A percentile compares a stretch with the other conserved stretches of the same genome.
Evolutionary conservation across 2,797 vertebrate genomes (phyloP).

Genomic region (Sebastes cheni): DNA sequence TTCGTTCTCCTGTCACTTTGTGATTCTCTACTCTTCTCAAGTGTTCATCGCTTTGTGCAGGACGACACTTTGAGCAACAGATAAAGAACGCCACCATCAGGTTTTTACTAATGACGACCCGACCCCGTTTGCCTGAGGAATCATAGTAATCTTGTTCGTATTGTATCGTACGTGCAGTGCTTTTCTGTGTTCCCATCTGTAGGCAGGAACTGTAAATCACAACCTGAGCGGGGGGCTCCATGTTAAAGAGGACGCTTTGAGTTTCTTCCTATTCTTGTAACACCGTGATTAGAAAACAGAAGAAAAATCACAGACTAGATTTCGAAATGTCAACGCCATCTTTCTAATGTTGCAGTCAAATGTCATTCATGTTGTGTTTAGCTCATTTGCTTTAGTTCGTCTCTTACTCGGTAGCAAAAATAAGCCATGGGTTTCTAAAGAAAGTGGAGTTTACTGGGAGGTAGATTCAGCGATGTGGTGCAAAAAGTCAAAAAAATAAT

Average conservation of each 20-base stretch:
- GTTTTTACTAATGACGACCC: conserved; percentile 16
- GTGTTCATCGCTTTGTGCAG: conserved; percentile 4
- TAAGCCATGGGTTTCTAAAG: conserved; percentile 59
- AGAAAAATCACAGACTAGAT: neutral
- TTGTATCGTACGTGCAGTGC: conserved; percentile 52
- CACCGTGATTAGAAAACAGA: neutral
- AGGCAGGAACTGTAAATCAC: conserved; percentile 17
- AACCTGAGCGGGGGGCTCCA: neutral
- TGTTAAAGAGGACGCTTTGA: neutral
- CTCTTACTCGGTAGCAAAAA: conserved; percentile 52
- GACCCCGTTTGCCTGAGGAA: conserved; percentile 18
- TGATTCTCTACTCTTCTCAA: neutral
- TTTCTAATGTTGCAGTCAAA: neutral
- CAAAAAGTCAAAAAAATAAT: neutral
- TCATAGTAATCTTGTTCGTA: conserved; percentile 51
- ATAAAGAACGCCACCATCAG: neutral
- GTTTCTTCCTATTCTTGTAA: neutral
- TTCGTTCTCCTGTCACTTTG: neutral
- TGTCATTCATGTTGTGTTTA: neutral
- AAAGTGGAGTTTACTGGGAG: neutral
- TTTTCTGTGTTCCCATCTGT: conserved; percentile 47
- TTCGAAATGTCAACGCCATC: neutral
- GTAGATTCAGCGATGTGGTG: conserved; percentile 12
- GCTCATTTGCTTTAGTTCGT: conserved; percentile 40
- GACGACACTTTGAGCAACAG: neutral